Conservation (phyloP, 2,797 vertebrate species). For the Amblyopsis hoosieri region DNA sequence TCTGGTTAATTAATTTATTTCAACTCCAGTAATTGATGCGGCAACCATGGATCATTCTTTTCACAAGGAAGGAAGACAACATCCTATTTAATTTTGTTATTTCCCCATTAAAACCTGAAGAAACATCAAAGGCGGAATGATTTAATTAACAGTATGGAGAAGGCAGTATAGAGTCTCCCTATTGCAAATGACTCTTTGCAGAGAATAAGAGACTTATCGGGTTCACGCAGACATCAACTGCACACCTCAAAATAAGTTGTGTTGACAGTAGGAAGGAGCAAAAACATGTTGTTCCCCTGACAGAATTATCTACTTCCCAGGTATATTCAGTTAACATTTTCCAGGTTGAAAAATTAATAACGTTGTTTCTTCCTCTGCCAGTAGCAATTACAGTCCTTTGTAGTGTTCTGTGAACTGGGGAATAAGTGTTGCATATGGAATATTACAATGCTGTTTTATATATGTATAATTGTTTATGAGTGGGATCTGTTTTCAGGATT, state of each 20-base stretch:
- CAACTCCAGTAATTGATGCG: constrained; percentile 61
- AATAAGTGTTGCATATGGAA: constrained; percentile 39
- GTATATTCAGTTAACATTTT: constrained; percentile 68
- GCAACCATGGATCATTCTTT: constrained; percentile 64
- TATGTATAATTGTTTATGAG: constrained; percentile 50
- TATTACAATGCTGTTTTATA: constrained; percentile 44
- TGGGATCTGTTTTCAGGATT: constrained; percentile 30
- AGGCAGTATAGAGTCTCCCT: constrained; percentile 73
- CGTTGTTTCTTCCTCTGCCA: constrained; percentile 69
- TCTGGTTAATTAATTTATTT: constrained; percentile 69
- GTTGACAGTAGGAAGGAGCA: constrained; percentile 75
- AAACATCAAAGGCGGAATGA: constrained; percentile 81
- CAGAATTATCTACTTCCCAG: constrained; percentile 80
- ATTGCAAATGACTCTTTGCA: constrained; percentile 79
- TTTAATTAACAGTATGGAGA: constrained; percentile 83
- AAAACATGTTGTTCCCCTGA: constrained; percentile 72
- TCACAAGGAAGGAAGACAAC: constrained; percentile 56
- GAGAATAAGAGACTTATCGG: constrained; percentile 83
- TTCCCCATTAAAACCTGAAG: constrained; percentile 78
- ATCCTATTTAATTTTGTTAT: constrained; percentile 76
- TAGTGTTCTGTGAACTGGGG: constrained; percentile 55
- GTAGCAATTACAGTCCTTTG: constrained; percentile 64
- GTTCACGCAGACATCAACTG: constrained; percentile 73
- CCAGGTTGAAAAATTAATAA: constrained; percentile 71
- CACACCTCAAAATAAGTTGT: constrained; percentile 79